Conservation (phyloP, 2,888 invertebrate genomes). For the Therioaphis trifolii region DNA sequence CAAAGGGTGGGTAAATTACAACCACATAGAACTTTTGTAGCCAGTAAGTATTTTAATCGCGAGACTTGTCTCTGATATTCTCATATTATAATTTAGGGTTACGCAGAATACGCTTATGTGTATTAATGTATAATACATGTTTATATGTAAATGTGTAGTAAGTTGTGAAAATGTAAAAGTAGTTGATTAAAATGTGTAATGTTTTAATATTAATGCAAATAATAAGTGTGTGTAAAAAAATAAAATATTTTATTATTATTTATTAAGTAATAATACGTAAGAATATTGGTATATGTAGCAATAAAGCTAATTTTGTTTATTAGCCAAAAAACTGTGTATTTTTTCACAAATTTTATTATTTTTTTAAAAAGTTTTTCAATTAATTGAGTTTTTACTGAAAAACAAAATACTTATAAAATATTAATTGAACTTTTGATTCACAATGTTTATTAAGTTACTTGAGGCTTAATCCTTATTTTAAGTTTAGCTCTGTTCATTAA, state of each 20-base stretch:
- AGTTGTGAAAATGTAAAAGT: slow-evolving; percentile 13
- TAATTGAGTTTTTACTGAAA: slow-evolving; percentile 3
- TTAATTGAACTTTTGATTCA: slow-evolving; percentile 25
- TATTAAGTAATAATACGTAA: not conserved
- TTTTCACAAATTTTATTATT: not conserved
- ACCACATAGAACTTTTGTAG: slow-evolving; percentile 5
- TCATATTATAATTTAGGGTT: not conserved
- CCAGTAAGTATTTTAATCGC: not conserved
- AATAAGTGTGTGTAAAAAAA: not conserved
- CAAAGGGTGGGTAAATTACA: not conserved
- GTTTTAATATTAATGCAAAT: not conserved
- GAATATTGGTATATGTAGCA: not conserved
- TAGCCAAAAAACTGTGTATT: not conserved
- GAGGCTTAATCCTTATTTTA: slow-evolving; percentile 18
- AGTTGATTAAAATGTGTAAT: not conserved
- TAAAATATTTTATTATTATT: no score
- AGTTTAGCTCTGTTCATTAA: slow-evolving; percentile 41
- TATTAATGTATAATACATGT: no score
- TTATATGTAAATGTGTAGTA: not conserved
- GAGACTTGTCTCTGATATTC: not conserved
- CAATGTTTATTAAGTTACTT: slow-evolving; percentile 11
- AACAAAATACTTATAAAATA: slow-evolving; percentile 16
- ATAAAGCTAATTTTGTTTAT: not conserved
- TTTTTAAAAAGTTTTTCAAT: not conserved
- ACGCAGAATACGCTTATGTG: not conserved